Evolutionary conservation across 2,113 vertebrate species (phyloP).

Genomic region (Zingel zingel): DNA sequence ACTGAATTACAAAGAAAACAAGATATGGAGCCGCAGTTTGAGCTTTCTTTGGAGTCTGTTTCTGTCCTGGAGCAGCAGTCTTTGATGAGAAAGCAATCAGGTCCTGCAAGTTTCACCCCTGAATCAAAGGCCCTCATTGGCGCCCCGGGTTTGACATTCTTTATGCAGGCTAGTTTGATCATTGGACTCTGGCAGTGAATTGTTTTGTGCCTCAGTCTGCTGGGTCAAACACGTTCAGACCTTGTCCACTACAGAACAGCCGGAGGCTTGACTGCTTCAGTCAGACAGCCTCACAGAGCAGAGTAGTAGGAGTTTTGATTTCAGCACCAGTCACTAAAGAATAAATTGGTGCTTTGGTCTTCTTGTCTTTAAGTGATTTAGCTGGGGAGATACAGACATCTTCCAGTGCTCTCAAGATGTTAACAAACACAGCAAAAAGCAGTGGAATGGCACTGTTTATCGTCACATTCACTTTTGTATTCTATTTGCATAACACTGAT

Average conservation of each 20-base stretch:
- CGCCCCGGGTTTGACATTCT: conserved; percentile 2
- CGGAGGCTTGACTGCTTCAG: conserved; percentile 40
- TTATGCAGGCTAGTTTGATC: conserved; percentile 31
- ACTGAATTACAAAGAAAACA: conserved; percentile 44
- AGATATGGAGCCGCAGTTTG: conserved; percentile 26
- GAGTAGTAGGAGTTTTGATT: conserved; percentile 26
- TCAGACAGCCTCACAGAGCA: conserved; percentile 18
- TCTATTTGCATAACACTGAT: conserved; percentile 16
- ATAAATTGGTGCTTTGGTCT: conserved; percentile 17
- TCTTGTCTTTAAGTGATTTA: conserved; percentile 15
- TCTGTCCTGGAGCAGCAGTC: conserved; percentile 18
- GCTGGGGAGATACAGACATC: neutral
- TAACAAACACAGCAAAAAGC: conserved; percentile 1
- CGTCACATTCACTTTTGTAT: neutral
- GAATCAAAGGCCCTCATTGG: conserved; percentile 26
- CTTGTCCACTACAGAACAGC: conserved; percentile 31
- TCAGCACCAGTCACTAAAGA: neutral
- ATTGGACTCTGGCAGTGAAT: conserved; percentile 31
- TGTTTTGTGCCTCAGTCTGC: conserved; percentile 31
- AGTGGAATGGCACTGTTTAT: neutral
- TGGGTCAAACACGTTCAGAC: conserved; percentile 25
- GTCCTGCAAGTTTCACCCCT: conserved; percentile 21
- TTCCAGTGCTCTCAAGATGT: conserved; percentile 2
- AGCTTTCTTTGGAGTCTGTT: neutral
- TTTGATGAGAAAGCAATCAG: conserved; percentile 58